These are phyloP conservation scores for Caenorhabditis afra DNA, from an alignment of 2,888 invertebrate genomes.

Conservation along the genomic window DNA sequence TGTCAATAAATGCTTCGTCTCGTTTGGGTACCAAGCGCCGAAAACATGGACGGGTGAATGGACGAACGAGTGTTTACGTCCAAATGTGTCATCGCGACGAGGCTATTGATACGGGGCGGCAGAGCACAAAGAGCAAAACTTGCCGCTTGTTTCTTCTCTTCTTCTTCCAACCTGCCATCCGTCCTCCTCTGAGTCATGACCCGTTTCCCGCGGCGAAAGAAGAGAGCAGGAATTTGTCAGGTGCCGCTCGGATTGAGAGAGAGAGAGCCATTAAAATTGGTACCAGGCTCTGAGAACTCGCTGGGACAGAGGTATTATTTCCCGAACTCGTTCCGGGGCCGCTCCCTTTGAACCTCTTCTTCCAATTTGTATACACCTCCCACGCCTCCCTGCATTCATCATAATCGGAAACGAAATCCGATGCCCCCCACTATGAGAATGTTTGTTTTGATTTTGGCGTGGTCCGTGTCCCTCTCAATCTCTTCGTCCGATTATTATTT, in stretches of 20 bases:
- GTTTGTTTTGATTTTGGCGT: slow-evolving; percentile 52
- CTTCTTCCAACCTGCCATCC: slow-evolving; percentile 15
- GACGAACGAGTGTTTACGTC: slow-evolving; percentile 29
- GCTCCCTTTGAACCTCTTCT: slow-evolving; percentile 1
- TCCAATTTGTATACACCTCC: slow-evolving; percentile 55
- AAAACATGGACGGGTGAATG: slow-evolving; percentile 27
- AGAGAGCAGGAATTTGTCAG: slow-evolving; percentile 41
- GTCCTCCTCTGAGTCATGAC: slow-evolving; percentile 20
- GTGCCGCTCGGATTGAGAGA: slow-evolving; percentile 17
- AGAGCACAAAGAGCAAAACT: slow-evolving; percentile 30
- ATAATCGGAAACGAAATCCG: slow-evolving; percentile 45
- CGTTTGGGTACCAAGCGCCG: not conserved
- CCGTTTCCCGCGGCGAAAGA: not conserved
- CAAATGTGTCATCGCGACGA: slow-evolving; percentile 27
- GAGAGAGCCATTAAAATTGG: slow-evolving; percentile 35
- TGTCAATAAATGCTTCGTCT: slow-evolving; percentile 35
- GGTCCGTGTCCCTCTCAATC: slow-evolving; percentile 13
- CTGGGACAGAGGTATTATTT: slow-evolving; percentile 18
- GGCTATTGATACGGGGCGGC: slow-evolving; percentile 35
- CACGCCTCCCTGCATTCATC: slow-evolving; percentile 32
- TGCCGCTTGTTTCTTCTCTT: slow-evolving; percentile 5
- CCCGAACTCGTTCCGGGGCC: not conserved
- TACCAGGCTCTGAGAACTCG: slow-evolving; percentile 30
- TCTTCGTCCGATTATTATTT: slow-evolving; percentile 40
- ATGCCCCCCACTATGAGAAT: slow-evolving; percentile 40